Evolutionary conservation across 2,113 vertebrate species (phyloP), one percentile per base, ranked within the genome.

Genomic region (Noctilio leporinus): DNA sequence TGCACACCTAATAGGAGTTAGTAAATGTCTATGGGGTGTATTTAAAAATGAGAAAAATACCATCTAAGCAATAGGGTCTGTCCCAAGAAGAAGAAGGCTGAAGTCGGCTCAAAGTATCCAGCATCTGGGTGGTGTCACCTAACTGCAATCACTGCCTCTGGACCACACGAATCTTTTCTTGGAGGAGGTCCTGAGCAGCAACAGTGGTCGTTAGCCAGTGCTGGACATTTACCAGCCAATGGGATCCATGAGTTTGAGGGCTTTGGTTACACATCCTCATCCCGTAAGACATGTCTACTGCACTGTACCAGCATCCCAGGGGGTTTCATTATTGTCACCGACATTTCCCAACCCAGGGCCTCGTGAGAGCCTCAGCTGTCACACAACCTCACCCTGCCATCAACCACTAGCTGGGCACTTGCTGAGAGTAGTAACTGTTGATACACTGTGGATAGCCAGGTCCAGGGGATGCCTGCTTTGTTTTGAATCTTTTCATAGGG

Each of bases 361-460:
- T 77, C 30, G 75, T 35, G 47, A 96, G 49, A 67, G 75, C 75
- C 49, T 4, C 0, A 2, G 33, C 72, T 96, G 85, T 87, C 95
- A 73, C 69, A 83, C 6, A 38, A 0, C 45, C 85, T 95, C 91
- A 53, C 53, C 53, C n/a, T 7, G 16, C 38, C 93, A 76, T 64
- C n/a, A 93, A 24, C 2, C 4, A 2, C 22, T 67, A 45, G 75
- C 9, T 70, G 10, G 53, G 89, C 57, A 70, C 16, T 85, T 51
- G 35, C 86, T 6, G 4, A 55, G 15, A 75, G 20, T 30, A 20
- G 4, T 92, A 70, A 93, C 92, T 82, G 92, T 87, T 95, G 81
- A 84, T 3, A 30, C 45, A 86, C 86, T n/a, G 43, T 77, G 88
- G 92, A 93, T 95, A 94, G 67, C 91, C 35, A 94, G 33, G 47